Base-by-base conservation (phyloP, 2,888 invertebrate genomes). In the Tenthredo livida region DNA sequence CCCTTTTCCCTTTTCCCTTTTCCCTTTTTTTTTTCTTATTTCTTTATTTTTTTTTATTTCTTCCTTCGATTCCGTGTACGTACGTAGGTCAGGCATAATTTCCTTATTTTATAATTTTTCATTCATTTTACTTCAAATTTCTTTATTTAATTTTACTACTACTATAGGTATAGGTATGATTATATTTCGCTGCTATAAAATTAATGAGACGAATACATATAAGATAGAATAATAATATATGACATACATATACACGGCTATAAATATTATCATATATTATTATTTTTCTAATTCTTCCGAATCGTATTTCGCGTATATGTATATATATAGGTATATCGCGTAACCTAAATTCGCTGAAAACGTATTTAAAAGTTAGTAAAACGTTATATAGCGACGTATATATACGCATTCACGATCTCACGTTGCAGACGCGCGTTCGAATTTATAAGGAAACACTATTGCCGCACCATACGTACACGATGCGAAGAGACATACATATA, bases 271-370 rank as follows among this genome's bases (percentile, higher is more conserved):
- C 33, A 33, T 33, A 33, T 33, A 33, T 29, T 33, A 33, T 37
- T 37, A 37, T 37, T 37, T 47, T 15, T 47, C 47, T 47, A 15
- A 47, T 15, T 15, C 47, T 47, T 15, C 3, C 4, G 47, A 47
- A 3, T 47, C 47, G 47, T 15, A 47, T 12, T 47, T 3, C 12
- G 47, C 15, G 15, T 47, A 12, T 43, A 40, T 40, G 0, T 40
- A 40, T 40, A 61, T 65, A 65, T 15, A 12, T 43, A 15, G 0
- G 10, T 25, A 15, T 65, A 65, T n/a, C 7, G 40, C n/a, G n/a
- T 73, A 73, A 73, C 73, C 73, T 43, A 73, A 73, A 72, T 73
- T 73, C 73, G 40, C 43, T 43, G 5, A 43, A 10, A 73, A 40
- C 10, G 73, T 40, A 40, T 43, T 40, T 21, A 43, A 73, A 43